A percentile compares a stretch with the other conserved stretches of the same genome.
phyloP scores from a whole-genome alignment of 2,888 invertebrate genomes.

The Lissonota sp. region DNA sequence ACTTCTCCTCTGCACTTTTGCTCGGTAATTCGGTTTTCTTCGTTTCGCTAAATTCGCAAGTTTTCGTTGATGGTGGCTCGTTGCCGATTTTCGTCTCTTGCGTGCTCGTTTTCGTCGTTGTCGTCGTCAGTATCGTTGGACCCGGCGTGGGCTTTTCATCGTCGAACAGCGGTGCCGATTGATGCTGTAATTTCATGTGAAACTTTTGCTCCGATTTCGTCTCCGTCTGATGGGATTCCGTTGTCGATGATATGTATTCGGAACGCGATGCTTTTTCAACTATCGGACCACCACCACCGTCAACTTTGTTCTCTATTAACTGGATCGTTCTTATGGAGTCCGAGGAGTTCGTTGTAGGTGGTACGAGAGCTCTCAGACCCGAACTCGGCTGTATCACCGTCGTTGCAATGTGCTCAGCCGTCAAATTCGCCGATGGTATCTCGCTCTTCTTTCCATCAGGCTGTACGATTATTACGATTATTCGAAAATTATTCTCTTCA shows the following conservation, averaged over 20 bases:
- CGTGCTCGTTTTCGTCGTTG: slow-evolving; percentile 62
- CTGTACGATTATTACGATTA: slow-evolving; percentile 68
- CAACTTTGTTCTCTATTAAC: slow-evolving; percentile 69
- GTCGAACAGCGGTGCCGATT: slow-evolving; percentile 76
- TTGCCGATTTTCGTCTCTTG: slow-evolving; percentile 62
- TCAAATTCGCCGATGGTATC: slow-evolving; percentile 77
- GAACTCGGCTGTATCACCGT: slow-evolving; percentile 80
- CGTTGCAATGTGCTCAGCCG: slow-evolving; percentile 77
- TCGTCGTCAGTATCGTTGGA: slow-evolving; percentile 63
- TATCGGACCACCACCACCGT: slow-evolving; percentile 51
- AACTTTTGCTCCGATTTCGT: slow-evolving; percentile 82
- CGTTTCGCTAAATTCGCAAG: slow-evolving; percentile 63
- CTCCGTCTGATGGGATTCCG: slow-evolving; percentile 80
- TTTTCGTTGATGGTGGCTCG: slow-evolving; percentile 64
- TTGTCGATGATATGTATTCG: slow-evolving; percentile 80
- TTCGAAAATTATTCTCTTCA: no score
- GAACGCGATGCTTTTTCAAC: slow-evolving; percentile 76
- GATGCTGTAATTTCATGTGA: slow-evolving; percentile 82
- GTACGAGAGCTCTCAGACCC: slow-evolving; percentile 74
- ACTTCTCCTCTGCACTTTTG: slow-evolving; percentile 34
- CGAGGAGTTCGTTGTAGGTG: slow-evolving; percentile 68
- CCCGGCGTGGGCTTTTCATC: slow-evolving; percentile 63
- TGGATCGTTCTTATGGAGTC: slow-evolving; percentile 74
- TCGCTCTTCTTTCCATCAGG: slow-evolving; percentile 78
- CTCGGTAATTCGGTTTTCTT: slow-evolving; percentile 57